Conservation (phyloP, 2,797 vertebrate genomes). For the Muraenolepis orangiensis region DNA sequence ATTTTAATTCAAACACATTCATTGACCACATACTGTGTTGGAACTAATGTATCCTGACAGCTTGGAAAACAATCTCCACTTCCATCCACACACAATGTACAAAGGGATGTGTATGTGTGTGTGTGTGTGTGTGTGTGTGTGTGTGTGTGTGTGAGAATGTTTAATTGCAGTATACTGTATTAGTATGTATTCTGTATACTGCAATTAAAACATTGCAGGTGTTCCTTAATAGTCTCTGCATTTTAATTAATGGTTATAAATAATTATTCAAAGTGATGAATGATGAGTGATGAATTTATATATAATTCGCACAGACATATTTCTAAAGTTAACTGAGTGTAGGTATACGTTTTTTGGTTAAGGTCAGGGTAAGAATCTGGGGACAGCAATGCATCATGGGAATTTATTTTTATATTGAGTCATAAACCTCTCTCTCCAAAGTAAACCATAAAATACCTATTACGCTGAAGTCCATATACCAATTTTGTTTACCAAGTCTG, state of each 20-base stretch:
- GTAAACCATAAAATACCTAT: not conserved
- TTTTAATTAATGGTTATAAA: not conserved
- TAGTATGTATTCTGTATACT: too few relatives aligned
- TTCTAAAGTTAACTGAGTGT: not conserved
- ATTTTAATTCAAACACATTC: constrained; percentile 1
- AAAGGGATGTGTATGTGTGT: not conserved
- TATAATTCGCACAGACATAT: not conserved
- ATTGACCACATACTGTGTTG: not conserved
- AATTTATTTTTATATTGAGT: not conserved
- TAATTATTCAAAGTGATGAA: not conserved
- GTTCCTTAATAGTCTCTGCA: not conserved
- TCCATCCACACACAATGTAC: not conserved
- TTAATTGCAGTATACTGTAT: not conserved
- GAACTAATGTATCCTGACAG: not conserved
- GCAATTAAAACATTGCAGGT: not conserved
- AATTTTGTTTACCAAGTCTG: not conserved
- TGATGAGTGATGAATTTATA: not conserved
- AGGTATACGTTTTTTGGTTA: not conserved
- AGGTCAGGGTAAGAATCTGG: not conserved
- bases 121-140: too few relatives aligned
- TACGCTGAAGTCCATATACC: not conserved
- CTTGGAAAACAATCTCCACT: not conserved
- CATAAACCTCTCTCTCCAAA: not conserved
- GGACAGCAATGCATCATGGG: not conserved
- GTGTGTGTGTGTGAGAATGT: not conserved